Evolutionary conservation across 2,888 invertebrate genomes (phyloP).

Genomic region (Trissolcus brochymenae): DNA sequence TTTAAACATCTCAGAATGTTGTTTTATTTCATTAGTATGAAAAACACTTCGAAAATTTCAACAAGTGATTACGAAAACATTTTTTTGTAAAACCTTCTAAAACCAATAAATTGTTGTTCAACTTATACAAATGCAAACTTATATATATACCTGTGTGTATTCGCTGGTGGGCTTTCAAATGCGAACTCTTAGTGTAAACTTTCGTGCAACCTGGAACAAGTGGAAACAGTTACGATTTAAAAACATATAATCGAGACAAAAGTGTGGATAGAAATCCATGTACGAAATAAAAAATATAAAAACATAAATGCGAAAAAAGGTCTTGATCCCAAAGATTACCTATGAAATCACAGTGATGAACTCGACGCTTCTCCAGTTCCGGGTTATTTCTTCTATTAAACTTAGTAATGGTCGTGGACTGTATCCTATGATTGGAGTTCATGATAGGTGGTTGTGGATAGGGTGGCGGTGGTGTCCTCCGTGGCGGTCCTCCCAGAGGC

Average conservation of each 20-base stretch:
- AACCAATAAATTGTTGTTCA: too few relatives aligned
- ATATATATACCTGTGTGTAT: constrained; percentile 98
- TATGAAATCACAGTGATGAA: constrained; percentile 97
- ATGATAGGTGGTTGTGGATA: constrained; percentile 78
- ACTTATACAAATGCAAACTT: not conserved
- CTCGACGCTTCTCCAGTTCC: constrained; percentile 95
- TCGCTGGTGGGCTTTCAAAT: constrained; percentile 97
- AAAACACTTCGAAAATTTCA: too few relatives aligned
- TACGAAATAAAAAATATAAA: not conserved
- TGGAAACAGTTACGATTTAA: constrained; percentile 41
- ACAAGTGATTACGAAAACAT: too few relatives aligned
- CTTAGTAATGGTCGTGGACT: constrained; percentile 76
- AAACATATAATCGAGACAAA: not conserved
- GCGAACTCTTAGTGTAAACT: constrained; percentile 98
- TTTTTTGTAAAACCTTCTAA: too few relatives aligned
- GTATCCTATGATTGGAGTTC: constrained; percentile 71
- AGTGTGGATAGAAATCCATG: too few relatives aligned
- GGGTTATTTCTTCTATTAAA: constrained; percentile 98
- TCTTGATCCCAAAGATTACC: constrained; percentile 78
- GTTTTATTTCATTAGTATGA: too few relatives aligned
- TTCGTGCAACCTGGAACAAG: constrained; percentile 91
- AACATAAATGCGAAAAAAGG: not conserved
- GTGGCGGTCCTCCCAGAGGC: constrained; percentile 81
- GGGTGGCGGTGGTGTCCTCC: constrained; percentile 87
- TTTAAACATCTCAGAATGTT: too few relatives aligned